Evolutionary conservation across 2,888 invertebrate species (phyloP), one percentile per base, ranked within the genome.

Genomic region (Eristalinus sepulchralis): DNA sequence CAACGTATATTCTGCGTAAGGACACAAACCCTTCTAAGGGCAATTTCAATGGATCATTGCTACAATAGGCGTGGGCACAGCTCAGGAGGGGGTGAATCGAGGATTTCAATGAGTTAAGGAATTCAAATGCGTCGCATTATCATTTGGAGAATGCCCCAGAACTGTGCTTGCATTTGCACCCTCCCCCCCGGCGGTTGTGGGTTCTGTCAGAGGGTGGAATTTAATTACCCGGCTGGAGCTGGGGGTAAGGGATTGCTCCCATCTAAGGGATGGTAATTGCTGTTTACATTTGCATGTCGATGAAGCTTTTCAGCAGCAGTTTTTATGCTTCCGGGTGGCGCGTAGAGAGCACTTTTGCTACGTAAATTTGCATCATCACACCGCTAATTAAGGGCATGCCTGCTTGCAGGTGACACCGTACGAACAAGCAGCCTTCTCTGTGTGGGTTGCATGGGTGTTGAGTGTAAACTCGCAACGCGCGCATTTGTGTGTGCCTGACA

Each of bases 271-370:
- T 66, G 66, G 70, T 71, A 76, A 76, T 82, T 77, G 60, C 31
- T 66, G 64, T 77, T 66, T 71, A 55, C 64, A 76, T 66, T 71
- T 81, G 62, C 76, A 71, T 76, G 64, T 60, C 64, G 59, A 77
- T 81, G 68, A 68, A 64, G 39, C 70, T 63, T 66, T 47, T 10
- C 31, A 55, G 22, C 8, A 20, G 57, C 22, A 27, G 39, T 67
- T 67, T 55, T 67, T 78, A 24, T 47, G 70, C 77, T 70, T 70
- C 68, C 70, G 62, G 62, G 47, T 62, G 47, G 17, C 34, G 27
- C 27, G 5, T 27, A 27, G 22, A 66, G 39, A 36, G 55, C 22
- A 73, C 59, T 76, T 76, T 64, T 75, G 20, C 57, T 6, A 47
- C 33, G 24, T 60, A 60, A 33, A 47, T 60, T 53, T 62, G 68